Evolutionary conservation across 2,888 invertebrate species (phyloP), one percentile per base, ranked within the genome.

Genomic region (Drosophila aldrichi): DNA sequence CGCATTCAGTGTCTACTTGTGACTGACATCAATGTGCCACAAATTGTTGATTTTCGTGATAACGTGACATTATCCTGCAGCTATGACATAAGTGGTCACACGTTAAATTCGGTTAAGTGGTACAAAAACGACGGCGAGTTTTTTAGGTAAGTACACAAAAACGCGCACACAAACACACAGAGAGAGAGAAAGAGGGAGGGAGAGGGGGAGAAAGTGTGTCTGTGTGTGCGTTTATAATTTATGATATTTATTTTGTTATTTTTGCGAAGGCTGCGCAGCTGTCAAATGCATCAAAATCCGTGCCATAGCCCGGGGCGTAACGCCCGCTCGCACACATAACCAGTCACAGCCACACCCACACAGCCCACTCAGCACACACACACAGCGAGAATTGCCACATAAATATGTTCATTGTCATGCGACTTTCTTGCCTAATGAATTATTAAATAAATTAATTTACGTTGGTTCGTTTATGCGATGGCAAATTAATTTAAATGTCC

Each of bases 81-180:
- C 74, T 94, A 93, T 89, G 92, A 93, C 77, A 93, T 94, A 92
- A 92, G 92, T 73, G 91, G 89, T 48, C 93, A 94, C 82, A 92
- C 93, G 75, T 87, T 94, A 68, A 94, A 94, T 81, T 93, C 93
- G 52, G 93, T 94, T 57, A 94, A 94, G 89, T 94, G 94, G 94
- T 94, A 94, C 79, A 92, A 92, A 77, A 91, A 91, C 86, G 92
- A 92, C 73, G 91, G 91, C 72, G 94, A 94, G 82, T 94, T 94
- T 90, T 94, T 93, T 91, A 93, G 93, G 92, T 94, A 89, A 91
- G 92, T 90, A 77, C 65, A 41, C 10, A 63, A 32, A 29, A 34
- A 18, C 41, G 34, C 38, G 3, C 12, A 3, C 52, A 2, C 29
- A 36, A 8, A 46, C 34, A 43, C 6, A 22, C 14, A 36, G 14